These are phyloP conservation scores for Drosophila leonis DNA, from an alignment of 2,888 invertebrate genomes.

Conservation along the genomic window DNA sequence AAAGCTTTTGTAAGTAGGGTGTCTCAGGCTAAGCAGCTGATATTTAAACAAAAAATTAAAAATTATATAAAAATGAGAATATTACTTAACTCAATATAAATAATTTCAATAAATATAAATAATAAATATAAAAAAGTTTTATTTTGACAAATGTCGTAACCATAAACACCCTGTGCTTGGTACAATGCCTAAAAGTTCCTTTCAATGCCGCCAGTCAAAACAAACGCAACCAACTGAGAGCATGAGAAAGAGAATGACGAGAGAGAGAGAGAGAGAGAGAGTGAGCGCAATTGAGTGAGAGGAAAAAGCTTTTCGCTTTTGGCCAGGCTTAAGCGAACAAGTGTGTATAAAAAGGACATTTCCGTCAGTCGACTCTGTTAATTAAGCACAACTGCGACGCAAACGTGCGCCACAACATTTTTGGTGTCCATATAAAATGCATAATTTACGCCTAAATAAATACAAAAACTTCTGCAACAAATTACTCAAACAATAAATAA, in stretches of 20 bases:
- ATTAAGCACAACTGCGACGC: conserved; percentile 72
- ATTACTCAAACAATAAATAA: conserved; percentile 16
- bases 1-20: conserved; percentile 28
- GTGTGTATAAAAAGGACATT: conserved; percentile 83
- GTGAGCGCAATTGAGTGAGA: conserved; percentile 21
- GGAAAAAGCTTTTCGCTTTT: conserved; percentile 47
- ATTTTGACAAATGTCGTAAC: not conserved
- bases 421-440: conserved; percentile 21
- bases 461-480: conserved; percentile 18
- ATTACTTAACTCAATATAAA: not conserved
- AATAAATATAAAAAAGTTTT: no score
- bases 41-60: not conserved
- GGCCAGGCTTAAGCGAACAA: conserved; percentile 82
- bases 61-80: not conserved
- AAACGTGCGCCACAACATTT: conserved; percentile 55
- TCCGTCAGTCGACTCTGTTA: conserved; percentile 77
- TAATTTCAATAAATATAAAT: not conserved
- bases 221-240: conserved; percentile 30
- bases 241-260: not conserved
- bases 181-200: conserved; percentile 43
- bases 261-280: not conserved
- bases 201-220: conserved; percentile 50
- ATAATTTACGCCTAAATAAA: conserved; percentile 46
- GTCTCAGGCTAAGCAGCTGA: not conserved
- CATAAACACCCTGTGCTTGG: conserved; percentile 44